These are phyloP conservation scores for Cnemophilus loriae DNA, from an alignment of 2,113 vertebrate genomes.

Conservation along the genomic window DNA sequence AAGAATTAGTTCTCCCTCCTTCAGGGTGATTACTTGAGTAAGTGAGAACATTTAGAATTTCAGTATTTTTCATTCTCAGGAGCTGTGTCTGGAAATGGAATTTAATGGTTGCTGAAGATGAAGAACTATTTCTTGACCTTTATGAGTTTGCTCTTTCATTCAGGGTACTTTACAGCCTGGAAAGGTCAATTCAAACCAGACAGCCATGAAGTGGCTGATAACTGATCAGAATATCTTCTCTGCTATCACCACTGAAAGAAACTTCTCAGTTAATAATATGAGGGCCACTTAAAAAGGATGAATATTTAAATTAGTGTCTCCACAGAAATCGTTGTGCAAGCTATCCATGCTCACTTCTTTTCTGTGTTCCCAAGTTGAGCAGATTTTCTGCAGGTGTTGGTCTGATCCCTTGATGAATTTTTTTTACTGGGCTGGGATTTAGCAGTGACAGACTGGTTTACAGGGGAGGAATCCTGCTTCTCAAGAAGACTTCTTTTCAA, in stretches of 20 bases:
- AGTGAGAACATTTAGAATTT: neutral
- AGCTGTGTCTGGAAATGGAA: neutral
- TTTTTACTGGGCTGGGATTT: neutral
- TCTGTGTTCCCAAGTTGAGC: neutral
- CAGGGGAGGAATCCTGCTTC: neutral
- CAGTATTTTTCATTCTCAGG: neutral
- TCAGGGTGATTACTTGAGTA: neutral
- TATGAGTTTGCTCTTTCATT: constrained; percentile 6
- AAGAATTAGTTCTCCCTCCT: neutral
- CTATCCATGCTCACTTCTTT: neutral
- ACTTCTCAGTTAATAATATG: neutral
- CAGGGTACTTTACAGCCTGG: neutral
- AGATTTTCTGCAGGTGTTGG: neutral
- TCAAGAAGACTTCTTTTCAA: neutral
- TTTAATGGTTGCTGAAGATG: constrained; percentile 27
- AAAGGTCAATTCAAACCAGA: constrained; percentile 41
- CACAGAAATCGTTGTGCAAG: neutral
- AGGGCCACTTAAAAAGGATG: neutral
- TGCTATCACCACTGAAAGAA: neutral
- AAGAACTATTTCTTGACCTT: constrained; percentile 39
- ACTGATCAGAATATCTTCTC: neutral
- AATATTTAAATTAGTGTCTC: neutral
- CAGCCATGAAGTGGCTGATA: neutral
- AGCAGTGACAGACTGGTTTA: neutral
- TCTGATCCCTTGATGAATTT: neutral